phyloP scores from a whole-genome alignment of 2,888 invertebrate genomes.

The Minunthozetes semirufus region DNA sequence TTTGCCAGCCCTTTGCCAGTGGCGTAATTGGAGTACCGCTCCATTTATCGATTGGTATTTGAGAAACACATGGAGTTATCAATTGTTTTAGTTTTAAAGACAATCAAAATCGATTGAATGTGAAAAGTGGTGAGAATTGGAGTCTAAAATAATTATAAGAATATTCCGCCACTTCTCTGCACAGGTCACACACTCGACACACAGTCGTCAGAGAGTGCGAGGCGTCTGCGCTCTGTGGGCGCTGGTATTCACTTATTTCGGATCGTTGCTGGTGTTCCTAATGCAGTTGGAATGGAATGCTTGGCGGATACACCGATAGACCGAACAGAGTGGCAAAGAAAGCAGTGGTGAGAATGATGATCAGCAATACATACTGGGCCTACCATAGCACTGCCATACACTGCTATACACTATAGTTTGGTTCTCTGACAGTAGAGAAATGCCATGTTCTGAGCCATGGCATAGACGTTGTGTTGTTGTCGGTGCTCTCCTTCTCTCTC shows the following conservation, averaged over 20 bases:
- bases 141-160: not conserved
- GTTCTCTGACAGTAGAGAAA: not conserved
- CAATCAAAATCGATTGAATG: not conserved
- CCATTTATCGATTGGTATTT: not conserved
- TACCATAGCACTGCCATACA: not conserved
- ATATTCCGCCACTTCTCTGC: constrained; percentile 9
- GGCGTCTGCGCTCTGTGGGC: not conserved
- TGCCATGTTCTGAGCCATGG: not conserved
- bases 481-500: constrained; percentile 6
- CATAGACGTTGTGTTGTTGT: not conserved
- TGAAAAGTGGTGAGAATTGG: not conserved
- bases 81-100: not conserved
- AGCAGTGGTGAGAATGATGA: not conserved
- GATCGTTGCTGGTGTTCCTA: not conserved
- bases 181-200: not conserved
- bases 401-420: not conserved
- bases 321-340: constrained; percentile 1
- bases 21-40: not conserved
- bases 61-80: not conserved
- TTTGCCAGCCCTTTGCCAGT: too few relatives aligned
- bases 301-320: constrained; percentile 8
- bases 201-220: not conserved
- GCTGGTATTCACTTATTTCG: not conserved
- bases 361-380: not conserved
- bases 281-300: constrained; percentile 15